Evolutionary conservation across 2,113 vertebrate genomes (phyloP), one percentile per base, ranked within the genome.

Genomic region (Empidonax alnorum): DNA sequence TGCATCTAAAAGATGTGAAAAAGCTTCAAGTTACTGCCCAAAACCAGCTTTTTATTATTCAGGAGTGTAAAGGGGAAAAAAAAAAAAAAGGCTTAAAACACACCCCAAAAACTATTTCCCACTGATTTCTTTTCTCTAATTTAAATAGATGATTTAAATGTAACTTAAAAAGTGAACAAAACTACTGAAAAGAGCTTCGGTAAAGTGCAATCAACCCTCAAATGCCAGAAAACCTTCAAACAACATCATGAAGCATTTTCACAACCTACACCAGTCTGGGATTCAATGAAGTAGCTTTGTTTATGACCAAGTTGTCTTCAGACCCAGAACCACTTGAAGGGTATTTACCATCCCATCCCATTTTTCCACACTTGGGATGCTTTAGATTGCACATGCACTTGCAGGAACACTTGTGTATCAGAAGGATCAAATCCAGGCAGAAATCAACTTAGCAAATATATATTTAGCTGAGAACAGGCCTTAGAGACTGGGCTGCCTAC

Each of bases 1-100:
- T 30, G 98, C 97, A 82, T 99, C 98, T 98, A 89, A 53, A 65
- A 91, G 52, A 96, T 42, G 33, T 4, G 87, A 74, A 96, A 96
- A 39, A 6, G 4, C 15, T 93, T 72, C 44, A 84, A 77, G n/a
- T 52, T 89, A 61, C 62, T 61, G 22, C 9, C 23, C 23, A 25
- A 96, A 94, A 27, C 4, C 11, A 61, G 53, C 12, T 47, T 47
- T 47, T n/a, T 52, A 7, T 11, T 72, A 52, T 68, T 89, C 28
- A 79, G 33, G 39, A 79, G 69, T 35, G 19, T 1, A 15, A 25
- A 24, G 39, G 14, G 5, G 1, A 22, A 24, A 10, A 33, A 10
- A 41, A 41, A 33, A 41, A 85, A n/a, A 47, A 86, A 39, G 33
- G 14, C 62, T 65, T 80, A 89, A 63, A 90, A 93, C 46, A 63